phyloP scores from a whole-genome alignment of 2,888 invertebrate species.

The Troilus luridus region DNA sequence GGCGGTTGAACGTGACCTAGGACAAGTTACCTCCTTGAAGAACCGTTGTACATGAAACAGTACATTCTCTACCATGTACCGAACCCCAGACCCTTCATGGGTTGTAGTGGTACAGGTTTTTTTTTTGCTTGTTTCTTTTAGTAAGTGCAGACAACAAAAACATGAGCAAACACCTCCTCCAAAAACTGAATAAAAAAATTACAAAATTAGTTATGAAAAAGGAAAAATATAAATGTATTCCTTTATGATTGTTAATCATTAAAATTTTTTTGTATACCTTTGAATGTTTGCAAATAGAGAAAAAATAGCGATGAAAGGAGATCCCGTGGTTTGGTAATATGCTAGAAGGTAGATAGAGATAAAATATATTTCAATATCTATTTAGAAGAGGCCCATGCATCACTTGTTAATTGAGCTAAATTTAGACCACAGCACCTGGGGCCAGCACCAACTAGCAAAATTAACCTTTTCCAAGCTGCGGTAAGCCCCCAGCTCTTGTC shows the following conservation, averaged over 20 bases:
- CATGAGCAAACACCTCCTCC: too few relatives aligned
- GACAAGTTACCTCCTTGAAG: too few relatives aligned
- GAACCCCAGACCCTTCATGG: too few relatives aligned
- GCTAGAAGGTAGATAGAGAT: not conserved
- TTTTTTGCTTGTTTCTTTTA: too few relatives aligned
- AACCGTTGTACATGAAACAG: too few relatives aligned
- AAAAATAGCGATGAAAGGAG: not conserved
- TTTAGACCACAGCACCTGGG: not conserved
- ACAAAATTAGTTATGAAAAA: too few relatives aligned
- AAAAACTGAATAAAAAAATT: too few relatives aligned
- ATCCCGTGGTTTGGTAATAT: not conserved
- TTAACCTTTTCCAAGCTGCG: not conserved
- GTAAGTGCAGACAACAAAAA: too few relatives aligned
- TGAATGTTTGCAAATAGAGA: not conserved
- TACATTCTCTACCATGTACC: too few relatives aligned
- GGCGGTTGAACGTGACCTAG: too few relatives aligned
- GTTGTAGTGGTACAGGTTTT: too few relatives aligned
- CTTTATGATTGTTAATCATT: not conserved
- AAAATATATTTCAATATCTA: conserved; percentile 2
- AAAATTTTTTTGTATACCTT: not conserved
- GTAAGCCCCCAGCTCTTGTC: not conserved
- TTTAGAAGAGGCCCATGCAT: not conserved
- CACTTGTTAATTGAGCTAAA: not conserved
- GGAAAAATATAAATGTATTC: too few relatives aligned
- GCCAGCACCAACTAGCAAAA: not conserved